Evolutionary conservation across 2,888 invertebrate species (phyloP).

Genomic region (Arctia plantaginis): DNA sequence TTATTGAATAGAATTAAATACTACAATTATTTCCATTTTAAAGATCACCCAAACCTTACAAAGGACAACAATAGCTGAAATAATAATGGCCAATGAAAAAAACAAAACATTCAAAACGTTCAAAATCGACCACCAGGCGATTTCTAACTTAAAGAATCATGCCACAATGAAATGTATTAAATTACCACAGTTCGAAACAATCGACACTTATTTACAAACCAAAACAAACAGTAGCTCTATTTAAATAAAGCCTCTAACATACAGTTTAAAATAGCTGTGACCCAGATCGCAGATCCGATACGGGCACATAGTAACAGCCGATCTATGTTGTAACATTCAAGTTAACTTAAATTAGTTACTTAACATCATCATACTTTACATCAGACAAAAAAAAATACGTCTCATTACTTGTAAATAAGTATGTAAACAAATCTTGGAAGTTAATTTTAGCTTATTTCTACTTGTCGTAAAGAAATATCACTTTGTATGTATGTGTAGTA

Average conservation of each 20-base stretch:
- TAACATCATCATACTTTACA: neutral
- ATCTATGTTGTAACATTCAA: neutral
- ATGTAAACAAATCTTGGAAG: no score
- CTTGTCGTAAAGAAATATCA: neutral
- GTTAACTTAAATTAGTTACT: neutral
- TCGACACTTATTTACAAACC: constrained; percentile 18
- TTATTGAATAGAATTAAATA: no score
- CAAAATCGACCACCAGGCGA: neutral
- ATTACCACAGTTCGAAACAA: neutral
- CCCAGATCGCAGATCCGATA: constrained; percentile 33
- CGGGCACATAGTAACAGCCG: constrained; percentile 17
- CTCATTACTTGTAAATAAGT: no score
- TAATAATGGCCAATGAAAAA: no score
- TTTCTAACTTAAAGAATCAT: no score
- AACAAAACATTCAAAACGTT: neutral
- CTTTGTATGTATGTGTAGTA: neutral
- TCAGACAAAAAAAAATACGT: neutral
- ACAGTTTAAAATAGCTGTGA: constrained; percentile 33
- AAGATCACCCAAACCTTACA: neutral
- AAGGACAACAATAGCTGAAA: neutral
- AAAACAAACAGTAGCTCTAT: constrained; percentile 6
- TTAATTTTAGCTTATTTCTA: no score
- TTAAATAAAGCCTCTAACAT: constrained; percentile 24
- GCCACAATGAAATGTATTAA: neutral
- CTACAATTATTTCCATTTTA: neutral